phyloP scores from a whole-genome alignment of 1,140 invertebrate species.

The Cherax destructor region DNA sequence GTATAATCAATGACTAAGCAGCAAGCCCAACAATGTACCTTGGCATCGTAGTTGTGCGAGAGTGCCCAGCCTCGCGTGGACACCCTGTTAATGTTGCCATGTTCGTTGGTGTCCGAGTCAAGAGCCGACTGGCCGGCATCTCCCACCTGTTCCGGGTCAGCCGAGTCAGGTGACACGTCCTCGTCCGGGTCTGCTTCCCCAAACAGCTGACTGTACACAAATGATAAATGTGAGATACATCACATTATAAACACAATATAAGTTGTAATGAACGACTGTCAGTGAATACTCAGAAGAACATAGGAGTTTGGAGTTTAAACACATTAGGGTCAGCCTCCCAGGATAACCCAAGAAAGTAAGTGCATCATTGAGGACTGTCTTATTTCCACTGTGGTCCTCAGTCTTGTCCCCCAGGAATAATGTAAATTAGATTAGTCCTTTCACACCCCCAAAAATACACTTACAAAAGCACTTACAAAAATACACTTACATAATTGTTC shows the following conservation, averaged over 20 bases:
- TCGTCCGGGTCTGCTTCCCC: constrained; percentile 97
- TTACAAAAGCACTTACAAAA: no score
- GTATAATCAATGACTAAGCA: no score
- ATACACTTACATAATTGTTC: no score
- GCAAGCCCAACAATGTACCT: constrained; percentile 31
- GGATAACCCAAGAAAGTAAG: no score
- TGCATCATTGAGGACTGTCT: no score
- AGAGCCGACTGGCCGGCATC: constrained; percentile 77
- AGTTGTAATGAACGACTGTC: no score
- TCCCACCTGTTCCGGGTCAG: constrained; percentile 90
- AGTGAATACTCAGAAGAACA: not conserved
- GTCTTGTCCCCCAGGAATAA: no score
- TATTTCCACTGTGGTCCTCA: no score
- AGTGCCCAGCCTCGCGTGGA: constrained; percentile 95
- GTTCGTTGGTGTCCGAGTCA: constrained; percentile 76
- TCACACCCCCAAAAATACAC: no score
- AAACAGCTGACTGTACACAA: constrained; percentile 90
- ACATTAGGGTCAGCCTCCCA: no score
- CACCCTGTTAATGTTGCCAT: constrained; percentile 85
- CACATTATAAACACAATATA: not conserved
- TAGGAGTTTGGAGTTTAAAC: not conserved
- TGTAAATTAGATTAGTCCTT: no score
- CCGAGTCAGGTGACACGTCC: constrained; percentile 97
- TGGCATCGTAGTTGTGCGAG: constrained; percentile 87
- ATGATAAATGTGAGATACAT: constrained; percentile 28